A percentile compares a stretch with the other conserved stretches of the same genome.
These are phyloP conservation scores for Andrena fulva DNA, from an alignment of 2,888 invertebrate species.

Conservation along the genomic window DNA sequence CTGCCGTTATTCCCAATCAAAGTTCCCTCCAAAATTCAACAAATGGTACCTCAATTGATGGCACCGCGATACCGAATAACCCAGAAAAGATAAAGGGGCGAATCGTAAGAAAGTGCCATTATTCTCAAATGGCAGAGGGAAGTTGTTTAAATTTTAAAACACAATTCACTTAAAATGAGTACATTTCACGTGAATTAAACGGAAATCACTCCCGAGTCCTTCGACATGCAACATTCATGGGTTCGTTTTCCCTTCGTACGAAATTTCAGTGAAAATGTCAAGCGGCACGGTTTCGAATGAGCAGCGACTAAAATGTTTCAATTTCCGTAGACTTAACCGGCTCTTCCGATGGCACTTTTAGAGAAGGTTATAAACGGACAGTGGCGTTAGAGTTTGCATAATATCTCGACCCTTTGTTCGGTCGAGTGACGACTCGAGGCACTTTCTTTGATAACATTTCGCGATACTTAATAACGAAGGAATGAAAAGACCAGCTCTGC, in stretches of 20 bases:
- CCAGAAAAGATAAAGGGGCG: too few relatives aligned
- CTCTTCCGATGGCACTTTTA: constrained; percentile 12
- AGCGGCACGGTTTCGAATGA: constrained; percentile 4
- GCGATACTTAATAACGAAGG: constrained; percentile 30
- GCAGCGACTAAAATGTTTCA: constrained; percentile 24
- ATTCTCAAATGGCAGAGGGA: too few relatives aligned
- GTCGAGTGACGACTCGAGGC: not conserved
- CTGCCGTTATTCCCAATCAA: constrained; percentile 48
- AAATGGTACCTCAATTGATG: not conserved
- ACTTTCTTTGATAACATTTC: constrained; percentile 45
- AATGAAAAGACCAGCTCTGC: constrained; percentile 15
- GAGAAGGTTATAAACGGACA: constrained; percentile 35
- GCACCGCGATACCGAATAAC: not conserved
- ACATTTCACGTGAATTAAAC: constrained; percentile 4
- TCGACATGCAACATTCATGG: constrained; percentile 16
- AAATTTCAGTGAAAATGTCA: constrained; percentile 16
- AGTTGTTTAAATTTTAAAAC: not conserved
- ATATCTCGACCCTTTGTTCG: constrained; percentile 23
- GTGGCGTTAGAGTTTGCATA: constrained; percentile 31
- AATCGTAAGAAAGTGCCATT: too few relatives aligned
- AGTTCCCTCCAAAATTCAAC: constrained; percentile 29
- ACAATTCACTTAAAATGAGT: not conserved
- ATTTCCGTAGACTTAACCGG: constrained; percentile 17
- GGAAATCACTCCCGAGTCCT: constrained; percentile 9
- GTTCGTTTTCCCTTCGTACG: constrained; percentile 17